phyloP scores from a whole-genome alignment of 2,113 vertebrate genomes.

The Petrocephalus zakoni region DNA sequence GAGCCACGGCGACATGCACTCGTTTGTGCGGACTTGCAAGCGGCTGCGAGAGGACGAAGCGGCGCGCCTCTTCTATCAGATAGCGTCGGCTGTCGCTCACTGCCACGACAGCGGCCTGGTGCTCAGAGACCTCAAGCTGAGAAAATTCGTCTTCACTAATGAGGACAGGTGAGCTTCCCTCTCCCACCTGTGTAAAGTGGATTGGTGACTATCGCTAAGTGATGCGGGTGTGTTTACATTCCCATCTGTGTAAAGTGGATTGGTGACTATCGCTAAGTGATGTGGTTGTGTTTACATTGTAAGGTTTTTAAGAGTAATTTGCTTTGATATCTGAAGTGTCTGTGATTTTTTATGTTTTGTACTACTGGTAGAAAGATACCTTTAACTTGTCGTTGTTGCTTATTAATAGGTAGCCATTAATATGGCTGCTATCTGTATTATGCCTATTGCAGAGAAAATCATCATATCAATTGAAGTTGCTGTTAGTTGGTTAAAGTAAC shows the following conservation, averaged over 20 bases:
- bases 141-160: conserved; percentile 79
- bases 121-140: conserved; percentile 73
- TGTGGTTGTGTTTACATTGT: not conserved
- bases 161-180: conserved; percentile 66
- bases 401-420: not conserved
- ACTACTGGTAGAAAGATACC: not conserved
- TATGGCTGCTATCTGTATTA: not conserved
- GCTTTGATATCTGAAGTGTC: not conserved
- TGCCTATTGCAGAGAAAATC: not conserved
- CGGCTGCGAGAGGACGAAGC: conserved; percentile 77
- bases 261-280: no score
- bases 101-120: conserved; percentile 76
- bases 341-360: not conserved
- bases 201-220: not conserved
- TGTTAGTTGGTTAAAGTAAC: not conserved
- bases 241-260: no score
- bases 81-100: conserved; percentile 74
- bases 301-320: not conserved
- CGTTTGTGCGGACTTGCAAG: conserved; percentile 76
- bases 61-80: conserved; percentile 75
- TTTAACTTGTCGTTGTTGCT: not conserved
- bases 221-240: no score
- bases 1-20: conserved; percentile 80
- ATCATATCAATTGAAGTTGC: not conserved
- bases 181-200: no score